Evolutionary conservation across 1,140 invertebrate species (phyloP).

Genomic region (Drosophila sechellia): DNA sequence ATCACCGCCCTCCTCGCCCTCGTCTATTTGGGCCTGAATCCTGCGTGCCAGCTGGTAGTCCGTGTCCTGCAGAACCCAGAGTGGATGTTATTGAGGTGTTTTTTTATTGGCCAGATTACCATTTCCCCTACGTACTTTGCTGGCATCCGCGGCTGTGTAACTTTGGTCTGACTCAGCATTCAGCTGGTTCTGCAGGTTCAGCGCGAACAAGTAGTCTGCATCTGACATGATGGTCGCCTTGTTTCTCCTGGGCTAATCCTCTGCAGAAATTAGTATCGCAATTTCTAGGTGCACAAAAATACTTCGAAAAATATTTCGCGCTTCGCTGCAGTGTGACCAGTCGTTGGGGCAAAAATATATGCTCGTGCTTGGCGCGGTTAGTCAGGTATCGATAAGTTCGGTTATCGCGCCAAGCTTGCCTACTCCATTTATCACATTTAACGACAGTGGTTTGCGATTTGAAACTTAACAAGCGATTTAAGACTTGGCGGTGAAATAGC

Average conservation of each 20-base stretch:
- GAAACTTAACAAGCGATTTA: no score
- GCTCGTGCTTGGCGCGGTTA: no score
- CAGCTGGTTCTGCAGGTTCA: no score
- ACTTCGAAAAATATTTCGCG: not conserved
- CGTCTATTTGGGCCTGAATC: slow-evolving; percentile 83
- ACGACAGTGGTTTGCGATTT: no score
- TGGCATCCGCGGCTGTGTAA: not conserved
- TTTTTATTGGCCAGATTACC: not conserved
- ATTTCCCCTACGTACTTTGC: not conserved
- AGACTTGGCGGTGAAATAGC: no score
- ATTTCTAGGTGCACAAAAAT: no score
- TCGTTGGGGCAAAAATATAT: not conserved
- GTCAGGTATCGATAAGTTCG: not conserved
- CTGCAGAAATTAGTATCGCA: not conserved
- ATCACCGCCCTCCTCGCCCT: not conserved
- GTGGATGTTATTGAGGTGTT: no score
- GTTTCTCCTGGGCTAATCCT: not conserved
- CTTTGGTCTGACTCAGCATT: slow-evolving; percentile 48
- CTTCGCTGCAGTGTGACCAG: not conserved
- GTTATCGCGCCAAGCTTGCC: no score
- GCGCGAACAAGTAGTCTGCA: slow-evolving; percentile 84
- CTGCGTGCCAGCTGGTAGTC: slow-evolving; percentile 85
- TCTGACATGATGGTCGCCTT: slow-evolving; percentile 43
- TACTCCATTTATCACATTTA: no score
- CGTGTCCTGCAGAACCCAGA: slow-evolving; percentile 11